Evolutionary conservation across 2,888 invertebrate species (phyloP), one percentile per base, ranked within the genome.

Genomic region (Rhogogaster chlorosoma): DNA sequence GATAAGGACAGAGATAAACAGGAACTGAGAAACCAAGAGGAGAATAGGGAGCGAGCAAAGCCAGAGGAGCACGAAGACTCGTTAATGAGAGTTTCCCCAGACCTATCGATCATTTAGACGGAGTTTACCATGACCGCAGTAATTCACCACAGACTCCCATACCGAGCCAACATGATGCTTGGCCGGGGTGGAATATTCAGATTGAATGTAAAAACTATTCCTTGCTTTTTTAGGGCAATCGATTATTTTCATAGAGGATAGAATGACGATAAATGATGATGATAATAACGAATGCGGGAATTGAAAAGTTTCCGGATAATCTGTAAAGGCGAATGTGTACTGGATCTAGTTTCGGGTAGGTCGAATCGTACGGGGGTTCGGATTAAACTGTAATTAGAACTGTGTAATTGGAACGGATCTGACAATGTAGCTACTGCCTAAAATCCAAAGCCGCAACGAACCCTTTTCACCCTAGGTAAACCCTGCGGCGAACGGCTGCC

Each of bases 41-140:
- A 67, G 32, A 22, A 67, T 22, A 29, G 80, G 36, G 64, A 80
- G 9, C n/a, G 84, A 57, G 45, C 32, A 84, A 87, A 85, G 85
- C 86, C 84, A 84, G 75, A 84, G 86, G 75, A 84, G 86, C 85
- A 88, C 90, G 91, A 90, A 89, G 88, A 86, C 89, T 89, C 89
- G 90, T 89, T 90, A 90, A 91, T 88, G 89, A 90, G 91, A 90
- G 88, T 90, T 89, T 88, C 89, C 90, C 88, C 87, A 87, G 86
- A 87, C 85, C 89, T 87, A 90, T 89, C 91, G 91, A 90, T 90
- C 90, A 89, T 89, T 90, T 88, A 87, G 84, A 85, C 70, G 78
- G 80, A 42, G 82, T 73, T 77, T 38, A 77, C 77, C 49, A 49
- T 80, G 45, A 32, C 83, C 84, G 83, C 86, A 86, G 38, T 85